Evolutionary conservation across 2,888 invertebrate species (phyloP), one percentile per base, ranked within the genome.

Genomic region (Opisthograptis luteolata): DNA sequence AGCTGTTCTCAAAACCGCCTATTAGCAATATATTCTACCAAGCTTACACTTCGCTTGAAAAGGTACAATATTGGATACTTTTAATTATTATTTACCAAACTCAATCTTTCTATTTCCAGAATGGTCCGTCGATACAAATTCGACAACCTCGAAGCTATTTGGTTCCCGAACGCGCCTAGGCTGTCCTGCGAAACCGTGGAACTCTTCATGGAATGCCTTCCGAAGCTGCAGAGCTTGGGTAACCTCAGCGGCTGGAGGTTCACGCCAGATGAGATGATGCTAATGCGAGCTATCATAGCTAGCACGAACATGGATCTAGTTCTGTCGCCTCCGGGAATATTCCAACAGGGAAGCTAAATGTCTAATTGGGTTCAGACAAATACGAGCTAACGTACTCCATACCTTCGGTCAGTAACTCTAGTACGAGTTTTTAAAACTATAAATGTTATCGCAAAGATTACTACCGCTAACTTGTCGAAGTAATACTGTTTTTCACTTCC

Each of bases 241-340:
- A 93, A 94, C 71, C 76, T 95, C 10, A 93, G 92, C 34, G 94
- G 94, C 0, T 95, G 95, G 95, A 89, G 92, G 52, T 85, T 93
- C 54, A 92, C 92, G 0, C 92, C 93, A 0, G 94, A 94, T 63
- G 95, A 95, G 59, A 88, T 94, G 78, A 93, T 94, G 74, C 82
- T 93, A 25, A 91, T 94, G 76, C 88, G 93, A 54, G 92, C 93
- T 8, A 88, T 94, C 54, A 91, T 94, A 19, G 91, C 92, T 13
- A 93, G 93, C 66, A 93, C 93, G 30, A 95, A 95, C 66, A 93
- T 92, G 1, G 92, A 94, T 71, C 79, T 95, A 56, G 92, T 93
- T 55, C 79, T 94, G 62, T 92, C 93, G 28, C 94, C 94, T 8
- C 87, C 92, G 32, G 92, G 91, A 55, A 91, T 93, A 69, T 92